phyloP scores from a whole-genome alignment of 2,113 vertebrate genomes.

The Thryonomys swinderianus region DNA sequence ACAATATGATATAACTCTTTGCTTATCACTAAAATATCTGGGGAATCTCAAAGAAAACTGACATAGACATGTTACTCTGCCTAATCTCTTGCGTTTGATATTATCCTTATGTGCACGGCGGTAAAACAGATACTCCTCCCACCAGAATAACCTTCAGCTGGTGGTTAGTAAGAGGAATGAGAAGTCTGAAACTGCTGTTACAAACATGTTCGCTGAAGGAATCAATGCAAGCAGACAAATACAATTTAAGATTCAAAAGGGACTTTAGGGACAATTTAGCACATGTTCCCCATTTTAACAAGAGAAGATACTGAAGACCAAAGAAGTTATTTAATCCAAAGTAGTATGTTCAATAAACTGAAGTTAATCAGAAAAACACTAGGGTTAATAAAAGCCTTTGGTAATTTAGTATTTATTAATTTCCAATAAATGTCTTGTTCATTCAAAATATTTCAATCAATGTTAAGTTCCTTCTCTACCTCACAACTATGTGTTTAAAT shows the following conservation, averaged over 20 bases:
- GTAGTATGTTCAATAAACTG: not conserved
- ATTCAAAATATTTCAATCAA: slow-evolving; percentile 2
- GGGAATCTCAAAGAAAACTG: not conserved
- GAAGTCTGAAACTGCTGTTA: not conserved
- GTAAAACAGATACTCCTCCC: not conserved
- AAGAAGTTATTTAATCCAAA: not conserved
- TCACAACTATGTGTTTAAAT: slow-evolving; percentile 8
- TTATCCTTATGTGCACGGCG: not conserved
- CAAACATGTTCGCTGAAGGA: not conserved
- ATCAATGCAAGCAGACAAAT: not conserved
- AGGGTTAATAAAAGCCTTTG: not conserved
- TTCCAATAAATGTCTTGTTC: not conserved
- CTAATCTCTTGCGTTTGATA: not conserved
- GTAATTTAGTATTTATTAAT: not conserved
- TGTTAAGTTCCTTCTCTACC: not conserved
- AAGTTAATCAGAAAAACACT: slow-evolving; percentile 25
- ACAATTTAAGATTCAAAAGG: not conserved
- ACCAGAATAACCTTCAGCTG: not conserved
- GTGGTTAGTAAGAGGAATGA: not conserved
- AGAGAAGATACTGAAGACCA: not conserved
- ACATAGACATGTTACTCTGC: not conserved
- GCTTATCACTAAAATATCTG: not conserved
- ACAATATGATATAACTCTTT: not conserved
- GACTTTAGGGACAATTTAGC: not conserved
- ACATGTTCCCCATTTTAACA: not conserved